Conservation (phyloP, 1,140 invertebrate genomes). For the Drosophila grimshawi region DNA sequence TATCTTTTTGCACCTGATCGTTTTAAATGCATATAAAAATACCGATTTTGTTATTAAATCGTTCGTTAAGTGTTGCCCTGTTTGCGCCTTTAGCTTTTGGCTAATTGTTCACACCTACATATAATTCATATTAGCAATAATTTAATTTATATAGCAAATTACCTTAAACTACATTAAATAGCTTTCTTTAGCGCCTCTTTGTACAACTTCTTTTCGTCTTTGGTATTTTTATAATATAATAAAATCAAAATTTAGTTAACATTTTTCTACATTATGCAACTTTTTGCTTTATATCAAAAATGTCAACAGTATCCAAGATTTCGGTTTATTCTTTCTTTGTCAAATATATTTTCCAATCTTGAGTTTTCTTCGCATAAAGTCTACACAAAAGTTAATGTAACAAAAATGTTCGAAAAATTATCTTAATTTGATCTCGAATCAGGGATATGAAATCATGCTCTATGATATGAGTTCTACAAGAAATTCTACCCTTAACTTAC, state of each 20-base stretch:
- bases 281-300: not conserved
- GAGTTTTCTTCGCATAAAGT: not conserved
- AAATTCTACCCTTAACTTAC: constrained; percentile 29
- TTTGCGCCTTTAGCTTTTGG: constrained; percentile 21
- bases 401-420: not conserved
- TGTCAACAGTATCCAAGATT: too few relatives aligned
- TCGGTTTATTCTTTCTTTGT: too few relatives aligned
- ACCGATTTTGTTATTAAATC: constrained; percentile 17
- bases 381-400: not conserved
- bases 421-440: not conserved
- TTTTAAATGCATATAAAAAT: constrained; percentile 37
- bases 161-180: constrained; percentile 2
- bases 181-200: not conserved
- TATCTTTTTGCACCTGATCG: constrained; percentile 18
- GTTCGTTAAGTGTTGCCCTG: constrained; percentile 18
- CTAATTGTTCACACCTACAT: constrained; percentile 15
- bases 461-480: not conserved
- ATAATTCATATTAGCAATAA: constrained; percentile 14
- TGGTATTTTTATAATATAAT: constrained; percentile 42
- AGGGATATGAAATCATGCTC: not conserved
- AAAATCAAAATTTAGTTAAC: constrained; percentile 31
- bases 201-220: not conserved
- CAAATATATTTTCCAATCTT: not conserved
- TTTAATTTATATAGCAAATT: not conserved
- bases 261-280: not conserved